Base-by-base conservation (phyloP, 2,888 invertebrate genomes). In the Caenorhabditis zanzibari region DNA sequence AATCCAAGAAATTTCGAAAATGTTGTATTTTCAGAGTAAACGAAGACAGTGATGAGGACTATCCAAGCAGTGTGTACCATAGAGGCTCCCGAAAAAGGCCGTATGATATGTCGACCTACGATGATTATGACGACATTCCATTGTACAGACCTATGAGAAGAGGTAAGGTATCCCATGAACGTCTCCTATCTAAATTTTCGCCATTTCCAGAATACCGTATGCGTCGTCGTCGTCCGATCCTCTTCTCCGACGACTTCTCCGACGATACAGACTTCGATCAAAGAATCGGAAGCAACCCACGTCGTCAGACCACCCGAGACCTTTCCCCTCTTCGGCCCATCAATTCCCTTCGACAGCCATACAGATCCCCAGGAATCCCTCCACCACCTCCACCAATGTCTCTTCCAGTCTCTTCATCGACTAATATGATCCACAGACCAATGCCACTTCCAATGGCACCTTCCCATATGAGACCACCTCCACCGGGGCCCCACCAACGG, bases 81-180 rank as follows among this genome's bases (percentile, higher is more conserved):
- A 63, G 79, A 54, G 71, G 56, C n/a, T 71, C 71, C 52, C 63
- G 79, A 56, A 79, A 79, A 47, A 71, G 79, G 38, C 71, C 79
- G 2, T 79, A 56, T 59, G 80, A 80, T 35, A 44, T 56, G 63
- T 63, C 61, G 10, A 68, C 44, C 41, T 80, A 80, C 35, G 79
- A 80, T 28, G 72, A 80, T 59, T 72, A 80, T 41, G 75, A 82
- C 49, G 76, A 76, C 61, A 66, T 80, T 54, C 73, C 72, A 44
- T 44, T 73, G 24, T 73, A 73, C 38, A 47, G 80, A 38, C 80
- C 80, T 2, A 22, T 80, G 72, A 66, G 76, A 72, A 61, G 82
- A 76, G 71, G 76, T 76, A 22, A 54, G 35, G n/a, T n/a, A n/a
- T n/a, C n/a, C n/a, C n/a, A n/a, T n/a, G n/a, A n/a, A n/a, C n/a